Base-by-base conservation (phyloP, 2,797 vertebrate species). In the Zonotrichia albicollis region DNA sequence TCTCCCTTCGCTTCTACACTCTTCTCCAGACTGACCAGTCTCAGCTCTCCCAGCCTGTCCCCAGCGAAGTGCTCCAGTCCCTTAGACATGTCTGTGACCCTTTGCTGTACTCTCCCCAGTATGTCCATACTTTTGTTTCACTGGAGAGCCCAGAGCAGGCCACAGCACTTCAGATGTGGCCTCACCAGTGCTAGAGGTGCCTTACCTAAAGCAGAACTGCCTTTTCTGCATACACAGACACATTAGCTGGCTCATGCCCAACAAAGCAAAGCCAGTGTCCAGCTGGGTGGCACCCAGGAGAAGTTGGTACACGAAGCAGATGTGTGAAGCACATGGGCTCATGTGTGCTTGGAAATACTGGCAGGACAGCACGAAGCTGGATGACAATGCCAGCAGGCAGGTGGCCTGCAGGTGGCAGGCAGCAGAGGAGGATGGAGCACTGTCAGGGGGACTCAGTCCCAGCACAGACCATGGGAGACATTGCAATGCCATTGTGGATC, bases 371-470 rank as follows among this genome's bases (percentile, higher is more conserved):
- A 46, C 38, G 32, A 34, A 70, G n/a, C 10, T 42, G 29, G 13
- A 53, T 32, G 16, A 36, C 19, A 84, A 14, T 16, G 11, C 0
- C 0, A 57, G 53, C 42, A 83, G 34, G 8, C 15, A 85, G 43
- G 54, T 32, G 65, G n/a, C 27, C 38, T 32, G 27, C 36, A 9
- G 36, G 36, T 32, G 62, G 40, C 58, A 72, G 46, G 40, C 40
- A 75, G 38, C 66, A 80, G 20, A 16, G 22, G 12, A 29, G 36
- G 61, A 27, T 0, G 8, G 9, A 90, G 20, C 25, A 27, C 17
- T 65, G 12, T 6, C 6, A 9, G 18, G 2, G 26, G 3, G 6
- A 67, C 13, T 67, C 1, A 1, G 12, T 16, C n/a, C 30, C 43
- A 65, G 45, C 0, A 0, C 45, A 61, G 46, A 29, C 12, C 36